Evolutionary conservation across 2,888 invertebrate genomes (phyloP).

Genomic region (Tillus elongatus): DNA sequence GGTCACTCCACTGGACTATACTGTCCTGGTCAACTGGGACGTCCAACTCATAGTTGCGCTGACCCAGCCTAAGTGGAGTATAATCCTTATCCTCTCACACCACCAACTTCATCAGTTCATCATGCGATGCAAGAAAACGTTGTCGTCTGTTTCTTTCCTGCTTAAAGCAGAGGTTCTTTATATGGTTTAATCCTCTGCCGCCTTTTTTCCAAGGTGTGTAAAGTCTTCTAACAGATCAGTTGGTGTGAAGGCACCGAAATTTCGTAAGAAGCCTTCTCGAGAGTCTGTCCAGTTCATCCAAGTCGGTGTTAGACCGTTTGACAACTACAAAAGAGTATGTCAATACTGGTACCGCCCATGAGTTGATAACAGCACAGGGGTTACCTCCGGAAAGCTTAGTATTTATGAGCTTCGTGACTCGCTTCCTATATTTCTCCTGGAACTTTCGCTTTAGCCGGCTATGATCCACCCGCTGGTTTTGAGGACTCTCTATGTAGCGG

Average conservation of each 20-base stretch:
- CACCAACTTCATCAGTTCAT: neutral
- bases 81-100: neutral
- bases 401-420: conserved; percentile 1
- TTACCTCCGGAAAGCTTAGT: neutral
- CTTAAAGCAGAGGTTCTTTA: neutral
- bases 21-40: too few species aligned
- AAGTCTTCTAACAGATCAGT: neutral
- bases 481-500: neutral
- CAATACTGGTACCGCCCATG: neutral
- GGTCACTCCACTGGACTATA: too few species aligned
- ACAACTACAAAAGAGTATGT: neutral
- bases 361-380: neutral
- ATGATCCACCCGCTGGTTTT: neutral
- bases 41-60: too few species aligned
- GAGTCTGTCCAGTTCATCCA: neutral
- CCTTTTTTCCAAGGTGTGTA: neutral
- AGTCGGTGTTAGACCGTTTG: neutral
- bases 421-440: neutral
- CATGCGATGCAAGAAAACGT: neutral
- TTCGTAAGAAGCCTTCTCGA: neutral
- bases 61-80: neutral
- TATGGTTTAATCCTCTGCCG: neutral
- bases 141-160: neutral
- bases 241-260: neutral
- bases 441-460: neutral